These are phyloP conservation scores for Anolis apletophallus DNA, from an alignment of 2,797 vertebrate species.

Conservation along the genomic window DNA sequence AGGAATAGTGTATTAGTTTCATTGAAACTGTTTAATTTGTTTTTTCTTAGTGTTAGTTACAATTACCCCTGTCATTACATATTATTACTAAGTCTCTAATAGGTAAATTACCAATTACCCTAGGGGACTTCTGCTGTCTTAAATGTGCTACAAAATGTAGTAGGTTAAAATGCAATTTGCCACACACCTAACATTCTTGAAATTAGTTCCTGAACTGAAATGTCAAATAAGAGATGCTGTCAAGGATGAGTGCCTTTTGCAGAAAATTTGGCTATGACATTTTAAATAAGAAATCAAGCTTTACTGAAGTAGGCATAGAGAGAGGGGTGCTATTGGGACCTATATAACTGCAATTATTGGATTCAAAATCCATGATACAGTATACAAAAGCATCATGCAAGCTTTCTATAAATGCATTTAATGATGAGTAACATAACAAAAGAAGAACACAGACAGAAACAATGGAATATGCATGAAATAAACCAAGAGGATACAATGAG, in stretches of 20 bases:
- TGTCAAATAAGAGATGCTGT: not conserved
- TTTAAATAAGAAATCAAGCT: not conserved
- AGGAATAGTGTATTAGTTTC: no score
- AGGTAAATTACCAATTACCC: no score
- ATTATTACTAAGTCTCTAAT: no score
- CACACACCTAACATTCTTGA: not conserved
- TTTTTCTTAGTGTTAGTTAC: no score
- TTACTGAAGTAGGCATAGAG: not conserved
- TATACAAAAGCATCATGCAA: no score
- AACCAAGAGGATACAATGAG: not conserved
- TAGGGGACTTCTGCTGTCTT: not conserved
- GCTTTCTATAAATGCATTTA: not conserved
- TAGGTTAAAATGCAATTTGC: not conserved
- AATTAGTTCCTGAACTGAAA: not conserved
- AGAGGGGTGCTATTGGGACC: not conserved
- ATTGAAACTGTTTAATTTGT: no score
- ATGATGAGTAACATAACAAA: not conserved
- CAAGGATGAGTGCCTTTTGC: constrained; percentile 1
- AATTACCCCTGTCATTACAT: no score
- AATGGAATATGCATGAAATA: not conserved
- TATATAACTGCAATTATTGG: not conserved
- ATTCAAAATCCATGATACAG: not conserved
- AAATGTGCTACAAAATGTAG: not conserved
- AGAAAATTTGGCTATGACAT: not conserved
- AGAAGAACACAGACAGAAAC: not conserved